Evolutionary conservation across 2,888 invertebrate genomes (phyloP).

Genomic region (Eupithecia subfuscata): DNA sequence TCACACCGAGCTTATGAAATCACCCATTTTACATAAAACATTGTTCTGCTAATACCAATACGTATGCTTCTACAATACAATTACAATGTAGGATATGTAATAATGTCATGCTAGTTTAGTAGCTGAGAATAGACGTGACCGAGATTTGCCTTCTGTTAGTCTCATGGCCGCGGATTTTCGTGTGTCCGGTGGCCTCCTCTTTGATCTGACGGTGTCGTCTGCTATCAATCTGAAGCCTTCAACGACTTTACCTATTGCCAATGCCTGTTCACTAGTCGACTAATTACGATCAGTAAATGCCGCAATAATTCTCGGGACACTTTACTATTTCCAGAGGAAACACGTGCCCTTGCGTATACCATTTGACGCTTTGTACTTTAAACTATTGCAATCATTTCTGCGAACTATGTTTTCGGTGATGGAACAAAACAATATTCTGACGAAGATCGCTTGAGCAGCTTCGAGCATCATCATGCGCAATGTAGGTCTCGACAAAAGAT

Average conservation of each 20-base stretch:
- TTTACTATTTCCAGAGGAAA: slow-evolving; percentile 63
- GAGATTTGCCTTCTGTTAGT: slow-evolving; percentile 59
- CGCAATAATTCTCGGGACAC: slow-evolving; percentile 58
- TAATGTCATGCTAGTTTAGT: slow-evolving; percentile 68
- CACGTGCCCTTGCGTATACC: slow-evolving; percentile 57
- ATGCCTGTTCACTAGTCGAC: slow-evolving; percentile 50
- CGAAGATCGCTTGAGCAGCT: slow-evolving; percentile 5
- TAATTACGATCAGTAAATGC: slow-evolving; percentile 55
- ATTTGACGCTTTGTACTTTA: not conserved
- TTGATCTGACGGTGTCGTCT: slow-evolving; percentile 67
- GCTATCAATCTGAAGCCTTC: slow-evolving; percentile 54
- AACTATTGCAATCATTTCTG: not conserved
- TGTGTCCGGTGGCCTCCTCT: slow-evolving; percentile 64
- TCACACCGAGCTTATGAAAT: slow-evolving; percentile 37
- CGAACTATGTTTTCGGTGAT: not conserved
- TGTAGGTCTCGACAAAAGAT: slow-evolving; percentile 67
- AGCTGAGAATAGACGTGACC: slow-evolving; percentile 71
- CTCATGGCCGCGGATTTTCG: slow-evolving; percentile 58
- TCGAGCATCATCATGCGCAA: slow-evolving; percentile 26
- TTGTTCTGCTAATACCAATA: slow-evolving; percentile 49
- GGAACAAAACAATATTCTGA: not conserved
- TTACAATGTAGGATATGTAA: slow-evolving; percentile 52
- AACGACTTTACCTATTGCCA: slow-evolving; percentile 35
- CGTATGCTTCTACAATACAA: slow-evolving; percentile 52
- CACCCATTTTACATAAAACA: slow-evolving; percentile 48